phyloP scores from a whole-genome alignment of 2,797 vertebrate genomes.

The Otolemur crassicaudatus region DNA sequence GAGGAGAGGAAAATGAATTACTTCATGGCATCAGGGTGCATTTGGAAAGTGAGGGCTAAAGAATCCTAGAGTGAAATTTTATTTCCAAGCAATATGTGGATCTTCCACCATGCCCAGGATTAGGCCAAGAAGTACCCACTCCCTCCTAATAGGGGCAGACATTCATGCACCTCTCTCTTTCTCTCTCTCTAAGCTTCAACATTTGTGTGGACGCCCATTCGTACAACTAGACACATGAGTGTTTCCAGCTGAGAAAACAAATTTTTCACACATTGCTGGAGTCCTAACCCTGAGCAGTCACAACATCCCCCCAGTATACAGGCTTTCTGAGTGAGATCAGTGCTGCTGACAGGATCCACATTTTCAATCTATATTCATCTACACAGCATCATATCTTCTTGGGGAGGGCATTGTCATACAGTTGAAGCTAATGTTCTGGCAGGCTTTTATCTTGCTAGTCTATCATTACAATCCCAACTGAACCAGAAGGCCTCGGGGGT shows the following conservation, averaged over 20 bases:
- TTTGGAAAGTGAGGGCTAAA: slow-evolving; percentile 37
- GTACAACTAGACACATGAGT: slow-evolving; percentile 33
- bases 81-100: background rate
- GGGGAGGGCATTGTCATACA: slow-evolving; percentile 65
- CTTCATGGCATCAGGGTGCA: background rate
- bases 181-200: background rate
- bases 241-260: slow-evolving; percentile 69
- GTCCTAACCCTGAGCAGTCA: slow-evolving; percentile 44
- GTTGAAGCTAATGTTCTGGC: slow-evolving; percentile 67
- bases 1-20: slow-evolving; percentile 61
- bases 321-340: slow-evolving; percentile 61
- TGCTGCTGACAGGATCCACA: slow-evolving; percentile 61
- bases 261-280: slow-evolving; percentile 69
- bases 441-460: slow-evolving; percentile 75
- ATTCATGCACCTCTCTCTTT: background rate
- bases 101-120: background rate
- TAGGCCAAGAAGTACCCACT: background rate
- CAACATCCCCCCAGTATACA: background rate
- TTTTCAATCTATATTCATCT: slow-evolving; percentile 75
- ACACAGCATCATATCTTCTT: slow-evolving; percentile 55
- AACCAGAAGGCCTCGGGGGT: slow-evolving; percentile 69
- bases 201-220: background rate
- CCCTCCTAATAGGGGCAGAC: background rate
- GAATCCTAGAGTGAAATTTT: slow-evolving; percentile 34
- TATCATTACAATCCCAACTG: slow-evolving; percentile 78